Evolutionary conservation across 2,888 invertebrate species (phyloP).

Genomic region (Pristionchus japonicus): DNA sequence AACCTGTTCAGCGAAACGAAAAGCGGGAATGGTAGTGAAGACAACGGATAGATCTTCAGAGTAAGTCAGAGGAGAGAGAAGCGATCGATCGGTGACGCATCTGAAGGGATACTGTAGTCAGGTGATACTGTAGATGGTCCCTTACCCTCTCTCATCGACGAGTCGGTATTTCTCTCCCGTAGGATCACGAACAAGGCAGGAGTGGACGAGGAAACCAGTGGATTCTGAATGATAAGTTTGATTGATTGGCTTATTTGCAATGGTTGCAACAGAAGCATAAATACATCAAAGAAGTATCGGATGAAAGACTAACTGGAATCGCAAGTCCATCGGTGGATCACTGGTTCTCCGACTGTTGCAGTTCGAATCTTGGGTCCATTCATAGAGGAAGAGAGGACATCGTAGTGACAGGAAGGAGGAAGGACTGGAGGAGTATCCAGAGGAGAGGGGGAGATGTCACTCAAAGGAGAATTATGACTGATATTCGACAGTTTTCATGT

Average conservation of each 20-base stretch:
- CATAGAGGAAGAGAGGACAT: conserved; percentile 63
- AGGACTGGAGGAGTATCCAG: conserved; percentile 48
- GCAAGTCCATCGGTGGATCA: conserved; percentile 73
- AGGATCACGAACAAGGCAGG: conserved; percentile 71
- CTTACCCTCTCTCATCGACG: conserved; percentile 71
- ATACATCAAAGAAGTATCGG: background rate
- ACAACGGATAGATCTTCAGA: conserved; percentile 61
- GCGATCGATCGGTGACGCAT: conserved; percentile 67
- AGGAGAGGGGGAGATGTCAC: conserved; percentile 25
- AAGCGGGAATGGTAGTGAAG: conserved; percentile 65
- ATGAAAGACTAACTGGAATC: conserved; percentile 58
- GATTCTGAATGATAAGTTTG: background rate
- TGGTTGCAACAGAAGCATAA: background rate
- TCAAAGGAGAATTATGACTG: background rate
- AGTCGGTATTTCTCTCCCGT: conserved; percentile 69
- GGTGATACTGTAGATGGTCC: background rate
- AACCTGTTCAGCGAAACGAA: conserved; percentile 73
- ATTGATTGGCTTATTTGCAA: background rate
- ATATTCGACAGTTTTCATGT: background rate
- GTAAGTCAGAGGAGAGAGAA: conserved; percentile 67
- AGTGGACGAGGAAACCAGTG: conserved; percentile 72
- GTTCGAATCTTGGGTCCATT: conserved; percentile 65
- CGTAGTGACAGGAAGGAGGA: conserved; percentile 64
- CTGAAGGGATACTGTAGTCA: conserved; percentile 50
- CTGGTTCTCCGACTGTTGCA: conserved; percentile 71